A percentile compares a stretch with the other conserved stretches of the same genome.
Evolutionary conservation across 23 tunicate species (phyloP).

Genomic region (Diplosoma virens): DNA sequence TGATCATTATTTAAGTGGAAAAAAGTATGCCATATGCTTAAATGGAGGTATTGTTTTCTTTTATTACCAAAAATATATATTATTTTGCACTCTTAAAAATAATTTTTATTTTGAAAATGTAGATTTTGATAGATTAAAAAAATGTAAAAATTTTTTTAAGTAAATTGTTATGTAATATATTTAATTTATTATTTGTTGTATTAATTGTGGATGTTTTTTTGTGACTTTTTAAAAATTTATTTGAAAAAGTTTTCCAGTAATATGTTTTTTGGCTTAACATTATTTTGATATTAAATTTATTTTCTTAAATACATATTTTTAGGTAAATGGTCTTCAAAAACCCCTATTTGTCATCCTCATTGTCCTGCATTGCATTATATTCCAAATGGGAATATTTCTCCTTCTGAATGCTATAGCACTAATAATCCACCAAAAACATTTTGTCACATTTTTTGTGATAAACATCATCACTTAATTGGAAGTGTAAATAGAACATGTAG

Average conservation of each 20-base stretch:
- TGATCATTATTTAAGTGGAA: conserved; percentile 37
- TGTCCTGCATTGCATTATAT: conserved; percentile 37
- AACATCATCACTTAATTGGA: conserved; percentile 17
- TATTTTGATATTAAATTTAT: too few relatives aligned
- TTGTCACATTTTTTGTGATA: conserved; percentile 44
- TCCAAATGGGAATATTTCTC: conserved; percentile 24
- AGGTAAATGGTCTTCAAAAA: conserved; percentile 53
- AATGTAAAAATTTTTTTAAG: not conserved
- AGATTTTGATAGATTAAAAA: not conserved
- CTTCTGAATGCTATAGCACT: conserved; percentile 44
- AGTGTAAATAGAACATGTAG: conserved; percentile 27
- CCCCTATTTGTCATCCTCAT: conserved; percentile 37
- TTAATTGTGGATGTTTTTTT: too few relatives aligned
- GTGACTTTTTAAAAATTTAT: too few relatives aligned
- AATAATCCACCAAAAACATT: conserved; percentile 31
- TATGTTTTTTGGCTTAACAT: too few relatives aligned
- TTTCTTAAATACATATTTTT: too few relatives aligned
- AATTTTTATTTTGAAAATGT: not conserved
- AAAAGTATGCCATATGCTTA: conserved; percentile 13
- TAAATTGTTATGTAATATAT: too few relatives aligned
- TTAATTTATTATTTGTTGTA: too few relatives aligned
- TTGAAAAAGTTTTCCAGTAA: too few relatives aligned
- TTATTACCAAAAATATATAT: too few relatives aligned
- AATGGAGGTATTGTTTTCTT: conserved; percentile 52
- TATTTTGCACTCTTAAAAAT: too few relatives aligned